Percentiles rank a stretch among this genome's conserved stretches.
Conservation (phyloP, 2,888 invertebrate species). For the Barypeithes pellucidus region DNA sequence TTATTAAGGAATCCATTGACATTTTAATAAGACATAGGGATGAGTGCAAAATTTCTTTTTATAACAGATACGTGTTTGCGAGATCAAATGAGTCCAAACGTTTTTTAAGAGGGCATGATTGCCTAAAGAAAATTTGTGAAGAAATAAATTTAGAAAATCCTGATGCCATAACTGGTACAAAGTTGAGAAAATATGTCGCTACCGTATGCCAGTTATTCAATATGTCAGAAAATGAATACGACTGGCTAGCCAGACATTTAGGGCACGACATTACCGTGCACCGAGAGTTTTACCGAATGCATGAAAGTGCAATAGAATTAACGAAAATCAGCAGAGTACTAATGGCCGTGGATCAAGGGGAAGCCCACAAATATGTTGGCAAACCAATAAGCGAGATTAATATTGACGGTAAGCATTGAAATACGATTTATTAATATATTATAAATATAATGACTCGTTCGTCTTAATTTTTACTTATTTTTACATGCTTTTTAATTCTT, state of each 20-base stretch:
- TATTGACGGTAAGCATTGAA: conserved; percentile 11
- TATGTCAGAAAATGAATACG: conserved; percentile 34
- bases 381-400: conserved; percentile 8
- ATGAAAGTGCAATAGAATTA: conserved; percentile 57
- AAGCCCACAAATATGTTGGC: conserved; percentile 38
- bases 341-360: conserved; percentile 56
- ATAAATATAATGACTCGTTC: no score
- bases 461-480: no score
- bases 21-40: conserved; percentile 2
- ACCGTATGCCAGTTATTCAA: conserved; percentile 54
- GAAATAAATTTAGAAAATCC: background rate
- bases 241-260: conserved; percentile 59
- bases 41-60: conserved; percentile 15
- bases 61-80: conserved; percentile 53
- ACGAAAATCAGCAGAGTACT: conserved; percentile 59
- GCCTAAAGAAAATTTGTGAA: conserved; percentile 15
- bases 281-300: conserved; percentile 59
- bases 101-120: conserved; percentile 51
- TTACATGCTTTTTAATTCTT: no score
- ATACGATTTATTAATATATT: background rate
- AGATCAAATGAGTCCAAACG: conserved; percentile 27
- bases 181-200: conserved; percentile 14
- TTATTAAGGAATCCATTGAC: conserved; percentile 7
- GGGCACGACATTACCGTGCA: conserved; percentile 59
- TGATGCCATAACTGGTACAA: conserved; percentile 3